These are phyloP conservation scores for Sclerurus mexicanus DNA, from an alignment of 2,113 vertebrate species.

Conservation along the genomic window DNA sequence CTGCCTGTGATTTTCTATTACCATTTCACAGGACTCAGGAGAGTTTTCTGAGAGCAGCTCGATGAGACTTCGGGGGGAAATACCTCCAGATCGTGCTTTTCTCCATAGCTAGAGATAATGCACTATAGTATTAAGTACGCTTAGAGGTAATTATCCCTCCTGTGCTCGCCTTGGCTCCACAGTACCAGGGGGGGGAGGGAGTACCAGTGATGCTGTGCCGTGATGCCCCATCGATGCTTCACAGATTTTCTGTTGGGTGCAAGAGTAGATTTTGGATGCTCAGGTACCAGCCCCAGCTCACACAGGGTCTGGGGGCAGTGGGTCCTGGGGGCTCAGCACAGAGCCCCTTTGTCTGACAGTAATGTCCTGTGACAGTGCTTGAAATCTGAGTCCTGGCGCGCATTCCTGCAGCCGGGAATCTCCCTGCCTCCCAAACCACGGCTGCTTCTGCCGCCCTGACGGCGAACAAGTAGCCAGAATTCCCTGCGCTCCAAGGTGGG, in stretches of 20 bases:
- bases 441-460: background rate
- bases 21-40: constrained; percentile 68
- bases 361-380: constrained; percentile 68
- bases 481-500: background rate
- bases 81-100: constrained; percentile 56
- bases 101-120: constrained; percentile 72
- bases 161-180: background rate
- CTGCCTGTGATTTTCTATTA: constrained; percentile 58
- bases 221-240: fast-evolving
- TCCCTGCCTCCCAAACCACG: background rate
- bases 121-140: constrained; percentile 70
- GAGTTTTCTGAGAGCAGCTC: constrained; percentile 70
- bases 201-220: fast-evolving
- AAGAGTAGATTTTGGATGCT: background rate
- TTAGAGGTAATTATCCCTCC: constrained; percentile 75
- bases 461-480: background rate
- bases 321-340: constrained; percentile 23
- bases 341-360: constrained; percentile 66
- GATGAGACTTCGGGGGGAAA: constrained; percentile 71
- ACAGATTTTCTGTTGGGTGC: background rate
- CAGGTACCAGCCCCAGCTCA: background rate
- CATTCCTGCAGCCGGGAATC: constrained; percentile 49
- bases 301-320: background rate
- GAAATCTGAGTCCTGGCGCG: constrained; percentile 38
- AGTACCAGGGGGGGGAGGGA: background rate